Percentiles rank a stretch among this genome's conserved stretches.
Evolutionary conservation across 2,888 invertebrate species (phyloP).

Genomic region (Atherix ibis): DNA sequence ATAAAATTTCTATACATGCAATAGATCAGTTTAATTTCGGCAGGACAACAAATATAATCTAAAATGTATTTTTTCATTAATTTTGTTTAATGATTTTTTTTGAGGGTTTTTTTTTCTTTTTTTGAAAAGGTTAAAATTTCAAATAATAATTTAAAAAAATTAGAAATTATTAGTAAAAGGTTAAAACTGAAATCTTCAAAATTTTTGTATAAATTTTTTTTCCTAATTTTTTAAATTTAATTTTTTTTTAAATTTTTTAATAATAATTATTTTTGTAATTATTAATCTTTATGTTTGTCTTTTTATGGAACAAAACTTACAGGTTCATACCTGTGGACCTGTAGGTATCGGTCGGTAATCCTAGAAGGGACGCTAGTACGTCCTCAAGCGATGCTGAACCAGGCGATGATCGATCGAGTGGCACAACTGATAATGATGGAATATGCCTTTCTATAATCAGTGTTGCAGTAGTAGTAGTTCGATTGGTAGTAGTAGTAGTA

Average conservation of each 20-base stretch:
- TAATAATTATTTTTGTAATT: too few relatives aligned
- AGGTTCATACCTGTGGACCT: conserved; percentile 61
- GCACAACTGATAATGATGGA: conserved; percentile 20
- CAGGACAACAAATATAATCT: too few relatives aligned
- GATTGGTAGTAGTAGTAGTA: background rate
- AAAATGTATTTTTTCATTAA: too few relatives aligned
- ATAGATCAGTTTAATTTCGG: conserved; percentile 12
- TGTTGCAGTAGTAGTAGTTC: conserved; percentile 7
- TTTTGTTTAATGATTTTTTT: too few relatives aligned
- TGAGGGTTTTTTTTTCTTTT: too few relatives aligned
- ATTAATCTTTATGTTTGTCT: conserved; percentile 13
- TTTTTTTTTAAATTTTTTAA: too few relatives aligned
- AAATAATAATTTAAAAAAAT: conserved; percentile 7
- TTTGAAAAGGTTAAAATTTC: conserved; percentile 3
- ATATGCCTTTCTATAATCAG: too few relatives aligned
- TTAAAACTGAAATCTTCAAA: too few relatives aligned
- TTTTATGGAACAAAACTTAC: conserved; percentile 49
- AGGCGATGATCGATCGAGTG: conserved; percentile 52
- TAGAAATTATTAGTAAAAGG: too few relatives aligned
- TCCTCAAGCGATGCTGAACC: conserved; percentile 83
- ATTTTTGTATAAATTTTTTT: too few relatives aligned
- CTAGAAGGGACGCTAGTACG: conserved; percentile 81
- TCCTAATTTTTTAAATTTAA: too few relatives aligned
- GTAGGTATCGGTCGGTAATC: conserved; percentile 59
- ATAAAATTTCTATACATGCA: conserved; percentile 12